Evolutionary conservation across 2,113 vertebrate genomes (phyloP).

Genomic region (Gymnobelideus leadbeateri): DNA sequence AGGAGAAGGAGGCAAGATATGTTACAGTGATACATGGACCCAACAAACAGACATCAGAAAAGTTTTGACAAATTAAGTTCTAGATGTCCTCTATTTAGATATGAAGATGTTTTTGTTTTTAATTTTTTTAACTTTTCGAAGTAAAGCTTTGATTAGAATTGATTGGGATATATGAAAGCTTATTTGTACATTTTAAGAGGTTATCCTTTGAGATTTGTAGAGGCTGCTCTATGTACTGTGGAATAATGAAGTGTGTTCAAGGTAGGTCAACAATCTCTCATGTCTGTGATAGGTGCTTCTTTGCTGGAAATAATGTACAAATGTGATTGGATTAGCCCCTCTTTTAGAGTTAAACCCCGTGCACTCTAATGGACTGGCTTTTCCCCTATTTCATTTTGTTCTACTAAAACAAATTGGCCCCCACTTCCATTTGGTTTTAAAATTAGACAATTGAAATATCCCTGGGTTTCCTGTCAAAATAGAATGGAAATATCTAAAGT

Average conservation of each 20-base stretch:
- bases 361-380: neutral
- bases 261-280: constrained; percentile 1
- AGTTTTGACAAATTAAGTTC: neutral
- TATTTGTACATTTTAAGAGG: neutral
- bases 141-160: neutral
- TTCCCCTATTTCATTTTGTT: neutral
- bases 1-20: neutral
- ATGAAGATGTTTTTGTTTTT: neutral
- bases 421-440: neutral
- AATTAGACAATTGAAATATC: neutral
- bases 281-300: neutral
- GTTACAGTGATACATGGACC: neutral
- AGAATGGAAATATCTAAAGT: neutral
- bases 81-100: neutral
- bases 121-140: neutral
- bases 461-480: neutral
- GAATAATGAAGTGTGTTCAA: neutral
- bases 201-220: neutral
- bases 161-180: neutral
- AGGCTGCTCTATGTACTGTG: neutral
- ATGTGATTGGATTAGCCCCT: neutral
- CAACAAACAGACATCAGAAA: neutral
- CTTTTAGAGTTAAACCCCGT: neutral
- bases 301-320: neutral
- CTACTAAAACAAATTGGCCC: neutral